Evolutionary conservation across 2,797 vertebrate species (phyloP).

Genomic region (Anguilla pacifica): DNA sequence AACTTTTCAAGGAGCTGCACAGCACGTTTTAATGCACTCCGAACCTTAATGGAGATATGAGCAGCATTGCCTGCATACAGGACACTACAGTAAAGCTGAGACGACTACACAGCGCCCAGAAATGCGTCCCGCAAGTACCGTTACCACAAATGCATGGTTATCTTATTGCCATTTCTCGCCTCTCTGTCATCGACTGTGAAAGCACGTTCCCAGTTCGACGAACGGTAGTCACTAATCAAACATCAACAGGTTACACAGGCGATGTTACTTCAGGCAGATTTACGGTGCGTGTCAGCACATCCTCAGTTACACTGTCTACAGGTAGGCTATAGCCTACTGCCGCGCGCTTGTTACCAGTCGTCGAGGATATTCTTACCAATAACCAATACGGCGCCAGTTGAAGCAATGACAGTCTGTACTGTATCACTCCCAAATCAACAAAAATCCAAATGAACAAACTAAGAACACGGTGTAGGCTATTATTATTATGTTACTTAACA

Average conservation of each 20-base stretch:
- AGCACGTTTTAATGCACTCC: background rate
- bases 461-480: background rate
- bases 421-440: background rate
- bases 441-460: background rate
- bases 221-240: background rate
- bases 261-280: background rate
- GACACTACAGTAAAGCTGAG: background rate
- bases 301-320: background rate
- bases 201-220: background rate
- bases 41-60: background rate
- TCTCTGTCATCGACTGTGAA: background rate
- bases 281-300: background rate
- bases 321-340: background rate
- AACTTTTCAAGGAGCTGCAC: background rate
- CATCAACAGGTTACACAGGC: slow-evolving; percentile 6
- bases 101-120: background rate
- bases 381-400: background rate
- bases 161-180: background rate
- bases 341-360: background rate
- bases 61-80: background rate
- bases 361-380: background rate
- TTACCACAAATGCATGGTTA: background rate
- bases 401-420: background rate
- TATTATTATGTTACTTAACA: background rate
- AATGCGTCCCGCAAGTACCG: background rate